Percentiles rank a stretch among this genome's conserved stretches.
Evolutionary conservation across 1,140 invertebrate genomes (phyloP).

Genomic region (Drosophila kohkoa): DNA sequence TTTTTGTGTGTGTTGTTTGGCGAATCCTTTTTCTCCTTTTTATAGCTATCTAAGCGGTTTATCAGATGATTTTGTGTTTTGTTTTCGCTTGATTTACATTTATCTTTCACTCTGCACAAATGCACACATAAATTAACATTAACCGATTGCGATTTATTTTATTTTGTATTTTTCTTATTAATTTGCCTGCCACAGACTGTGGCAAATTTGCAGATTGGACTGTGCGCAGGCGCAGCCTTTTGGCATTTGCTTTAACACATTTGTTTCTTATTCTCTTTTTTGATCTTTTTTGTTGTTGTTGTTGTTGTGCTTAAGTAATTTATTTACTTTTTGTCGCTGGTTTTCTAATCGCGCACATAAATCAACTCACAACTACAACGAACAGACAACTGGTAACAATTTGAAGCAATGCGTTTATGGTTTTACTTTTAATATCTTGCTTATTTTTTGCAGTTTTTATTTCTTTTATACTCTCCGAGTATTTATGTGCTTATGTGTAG

Average conservation of each 20-base stretch:
- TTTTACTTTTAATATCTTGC: conserved; percentile 26
- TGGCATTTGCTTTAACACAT: conserved; percentile 38
- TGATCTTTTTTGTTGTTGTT: conserved; percentile 16
- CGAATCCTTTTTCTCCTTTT: conserved; percentile 46
- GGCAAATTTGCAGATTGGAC: conserved; percentile 16
- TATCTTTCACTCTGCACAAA: conserved; percentile 43
- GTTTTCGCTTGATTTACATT: conserved; percentile 58
- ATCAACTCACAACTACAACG: conserved; percentile 50
- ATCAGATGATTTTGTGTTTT: conserved; percentile 47
- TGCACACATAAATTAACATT: conserved; percentile 50
- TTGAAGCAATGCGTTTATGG: conserved; percentile 60
- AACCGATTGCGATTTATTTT: conserved; percentile 15
- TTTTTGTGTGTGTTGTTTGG: conserved; percentile 11
- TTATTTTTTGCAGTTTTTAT: conserved; percentile 2
- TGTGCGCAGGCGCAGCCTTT: conserved; percentile 44
- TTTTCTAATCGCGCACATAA: conserved; percentile 76
- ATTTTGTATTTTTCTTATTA: conserved; percentile 42
- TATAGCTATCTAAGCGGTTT: conserved; percentile 43
- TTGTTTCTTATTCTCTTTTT: conserved; percentile 49
- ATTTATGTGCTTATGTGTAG: conserved; percentile 22
- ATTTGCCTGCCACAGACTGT: conserved; percentile 25
- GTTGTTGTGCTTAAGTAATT: conserved; percentile 29
- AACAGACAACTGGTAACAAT: conserved; percentile 46
- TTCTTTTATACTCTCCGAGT: neutral
- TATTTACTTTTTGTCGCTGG: conserved; percentile 54